These are phyloP conservation scores for Molorchus minor DNA, from an alignment of 2,888 invertebrate genomes.

Conservation along the genomic window DNA sequence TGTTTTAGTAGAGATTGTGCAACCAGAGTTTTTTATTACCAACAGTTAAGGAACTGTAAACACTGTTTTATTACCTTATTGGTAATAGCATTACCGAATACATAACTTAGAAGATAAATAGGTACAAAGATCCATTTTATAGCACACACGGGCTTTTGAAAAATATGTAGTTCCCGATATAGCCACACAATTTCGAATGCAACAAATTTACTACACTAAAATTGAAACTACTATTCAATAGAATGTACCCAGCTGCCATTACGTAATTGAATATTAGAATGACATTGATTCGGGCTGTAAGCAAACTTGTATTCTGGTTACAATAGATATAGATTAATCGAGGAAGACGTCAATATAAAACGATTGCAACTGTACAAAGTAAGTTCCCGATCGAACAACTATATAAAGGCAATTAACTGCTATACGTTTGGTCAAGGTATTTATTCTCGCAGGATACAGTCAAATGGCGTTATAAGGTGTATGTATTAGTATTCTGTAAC, in stretches of 20 bases:
- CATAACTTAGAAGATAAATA: no score
- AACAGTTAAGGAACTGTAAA: constrained; percentile 1
- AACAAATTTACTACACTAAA: no score
- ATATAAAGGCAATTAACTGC: constrained; percentile 34
- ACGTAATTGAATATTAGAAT: background rate
- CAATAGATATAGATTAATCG: background rate
- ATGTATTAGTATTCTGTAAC: constrained; percentile 22
- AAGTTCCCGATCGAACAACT: constrained; percentile 4
- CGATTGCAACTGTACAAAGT: background rate
- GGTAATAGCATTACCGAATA: background rate
- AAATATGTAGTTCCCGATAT: no score
- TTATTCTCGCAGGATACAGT: constrained; percentile 28
- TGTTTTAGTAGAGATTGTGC: no score
- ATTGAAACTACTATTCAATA: no score
- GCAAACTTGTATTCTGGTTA: background rate
- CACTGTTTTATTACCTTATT: background rate
- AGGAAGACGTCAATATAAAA: constrained; percentile 6
- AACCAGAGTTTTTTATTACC: constrained; percentile 1
- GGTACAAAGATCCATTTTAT: no score
- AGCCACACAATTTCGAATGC: no score
- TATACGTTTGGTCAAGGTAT: constrained; percentile 35
- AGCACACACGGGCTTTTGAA: no score
- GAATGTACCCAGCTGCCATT: no score
- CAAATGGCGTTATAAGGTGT: constrained; percentile 22
- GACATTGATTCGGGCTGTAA: background rate